These are phyloP conservation scores for Periplaneta americana DNA, from an alignment of 1,140 invertebrate species.

Conservation along the genomic window DNA sequence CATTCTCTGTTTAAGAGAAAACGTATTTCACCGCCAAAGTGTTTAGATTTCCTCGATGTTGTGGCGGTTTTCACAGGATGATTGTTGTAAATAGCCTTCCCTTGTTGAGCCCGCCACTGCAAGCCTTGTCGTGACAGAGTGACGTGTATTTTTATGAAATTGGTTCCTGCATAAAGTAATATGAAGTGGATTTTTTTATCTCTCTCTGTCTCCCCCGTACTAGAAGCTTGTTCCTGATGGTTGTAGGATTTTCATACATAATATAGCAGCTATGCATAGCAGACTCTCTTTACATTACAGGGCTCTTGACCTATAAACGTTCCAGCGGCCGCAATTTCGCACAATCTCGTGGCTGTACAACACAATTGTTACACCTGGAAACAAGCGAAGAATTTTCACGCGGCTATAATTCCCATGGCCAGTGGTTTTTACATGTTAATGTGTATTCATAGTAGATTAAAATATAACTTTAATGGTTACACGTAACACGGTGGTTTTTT, in stretches of 20 bases:
- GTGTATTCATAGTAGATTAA: too few relatives aligned
- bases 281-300: background rate
- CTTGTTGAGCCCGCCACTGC: too few relatives aligned
- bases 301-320: background rate
- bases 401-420: background rate
- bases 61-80: too few relatives aligned
- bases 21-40: too few relatives aligned
- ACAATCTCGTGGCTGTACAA: too few relatives aligned
- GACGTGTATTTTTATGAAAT: background rate
- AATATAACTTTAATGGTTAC: too few relatives aligned
- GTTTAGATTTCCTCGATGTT: too few relatives aligned
- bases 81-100: too few relatives aligned
- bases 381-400: background rate
- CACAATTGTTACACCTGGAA: too few relatives aligned
- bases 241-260: background rate
- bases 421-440: background rate
- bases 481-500: too few relatives aligned
- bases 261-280: background rate
- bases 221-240: background rate
- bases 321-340: background rate
- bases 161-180: background rate
- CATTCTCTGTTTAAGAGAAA: too few relatives aligned
- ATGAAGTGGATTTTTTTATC: background rate
- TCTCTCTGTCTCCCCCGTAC: background rate
- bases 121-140: too few relatives aligned